Evolutionary conservation across 2,113 vertebrate species (phyloP).

Genomic region (Tenebrosternarchus preto): DNA sequence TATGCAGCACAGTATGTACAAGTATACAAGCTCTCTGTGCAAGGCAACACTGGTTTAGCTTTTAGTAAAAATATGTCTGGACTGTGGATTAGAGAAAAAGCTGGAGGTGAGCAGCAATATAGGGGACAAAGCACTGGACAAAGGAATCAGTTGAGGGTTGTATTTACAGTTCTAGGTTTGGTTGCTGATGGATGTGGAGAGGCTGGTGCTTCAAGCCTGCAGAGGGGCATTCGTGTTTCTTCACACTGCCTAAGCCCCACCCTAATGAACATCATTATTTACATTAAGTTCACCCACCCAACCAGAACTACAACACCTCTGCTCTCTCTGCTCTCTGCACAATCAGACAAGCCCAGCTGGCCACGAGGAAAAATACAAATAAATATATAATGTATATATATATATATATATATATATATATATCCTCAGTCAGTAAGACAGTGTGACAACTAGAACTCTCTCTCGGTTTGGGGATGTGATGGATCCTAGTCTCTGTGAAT

Average conservation of each 20-base stretch:
- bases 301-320: neutral
- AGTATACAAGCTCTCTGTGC: neutral
- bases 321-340: too few species aligned
- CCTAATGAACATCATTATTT: slow-evolving; percentile 6
- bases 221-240: neutral
- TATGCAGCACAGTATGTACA: neutral
- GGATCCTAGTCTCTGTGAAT: slow-evolving; percentile 23
- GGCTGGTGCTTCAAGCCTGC: neutral
- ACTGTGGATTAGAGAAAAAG: neutral
- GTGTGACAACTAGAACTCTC: slow-evolving; percentile 15
- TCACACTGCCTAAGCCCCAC: neutral
- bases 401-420: neutral
- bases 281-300: slow-evolving; percentile 7
- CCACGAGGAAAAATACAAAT: neutral
- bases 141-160: neutral
- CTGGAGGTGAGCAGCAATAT: neutral
- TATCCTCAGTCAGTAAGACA: neutral
- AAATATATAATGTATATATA: neutral
- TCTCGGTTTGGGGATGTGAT: slow-evolving; percentile 21
- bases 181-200: neutral
- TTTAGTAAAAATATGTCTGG: neutral
- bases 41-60: too few species aligned
- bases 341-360: neutral
- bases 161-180: neutral
- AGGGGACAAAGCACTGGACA: neutral